Evolutionary conservation across 2,113 vertebrate species (phyloP).

Genomic region (Hemicordylus capensis): DNA sequence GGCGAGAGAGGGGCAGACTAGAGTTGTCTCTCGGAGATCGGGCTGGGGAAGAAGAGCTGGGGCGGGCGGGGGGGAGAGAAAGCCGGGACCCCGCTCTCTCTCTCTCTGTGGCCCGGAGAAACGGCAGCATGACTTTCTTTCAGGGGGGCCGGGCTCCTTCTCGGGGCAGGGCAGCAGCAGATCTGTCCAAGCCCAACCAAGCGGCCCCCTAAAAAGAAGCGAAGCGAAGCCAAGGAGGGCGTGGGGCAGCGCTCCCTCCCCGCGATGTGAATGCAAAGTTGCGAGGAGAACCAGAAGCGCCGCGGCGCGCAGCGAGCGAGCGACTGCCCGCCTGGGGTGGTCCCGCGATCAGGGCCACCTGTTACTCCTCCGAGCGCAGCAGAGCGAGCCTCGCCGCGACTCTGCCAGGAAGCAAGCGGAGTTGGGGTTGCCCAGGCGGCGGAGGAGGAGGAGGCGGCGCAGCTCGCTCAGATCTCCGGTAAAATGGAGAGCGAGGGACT

Average conservation of each 20-base stretch:
- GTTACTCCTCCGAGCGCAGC: constrained; percentile 7
- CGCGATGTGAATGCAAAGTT: constrained; percentile 42
- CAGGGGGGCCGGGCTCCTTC: background rate
- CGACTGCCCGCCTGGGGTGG: background rate
- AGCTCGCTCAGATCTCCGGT: constrained; percentile 26
- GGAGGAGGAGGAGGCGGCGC: background rate
- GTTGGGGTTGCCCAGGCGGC: background rate
- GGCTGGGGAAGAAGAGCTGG: background rate
- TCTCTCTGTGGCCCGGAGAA: background rate
- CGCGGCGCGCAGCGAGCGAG: background rate
- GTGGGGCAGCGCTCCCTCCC: background rate
- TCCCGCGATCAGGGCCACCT: constrained; percentile 5
- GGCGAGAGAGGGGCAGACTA: background rate
- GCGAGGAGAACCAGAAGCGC: too few species aligned
- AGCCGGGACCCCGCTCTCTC: background rate
- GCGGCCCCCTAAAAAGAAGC: background rate
- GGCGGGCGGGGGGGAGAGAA: background rate
- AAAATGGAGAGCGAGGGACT: constrained; percentile 77
- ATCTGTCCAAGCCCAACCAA: background rate
- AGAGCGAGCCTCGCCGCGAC: background rate
- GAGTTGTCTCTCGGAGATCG: background rate
- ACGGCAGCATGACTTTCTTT: background rate
- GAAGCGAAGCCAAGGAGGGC: background rate
- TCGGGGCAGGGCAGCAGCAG: background rate
- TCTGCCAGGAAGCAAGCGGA: background rate